Evolutionary conservation across 2,113 vertebrate species (phyloP), one percentile per base, ranked within the genome.

Genomic region (Otus sunia): DNA sequence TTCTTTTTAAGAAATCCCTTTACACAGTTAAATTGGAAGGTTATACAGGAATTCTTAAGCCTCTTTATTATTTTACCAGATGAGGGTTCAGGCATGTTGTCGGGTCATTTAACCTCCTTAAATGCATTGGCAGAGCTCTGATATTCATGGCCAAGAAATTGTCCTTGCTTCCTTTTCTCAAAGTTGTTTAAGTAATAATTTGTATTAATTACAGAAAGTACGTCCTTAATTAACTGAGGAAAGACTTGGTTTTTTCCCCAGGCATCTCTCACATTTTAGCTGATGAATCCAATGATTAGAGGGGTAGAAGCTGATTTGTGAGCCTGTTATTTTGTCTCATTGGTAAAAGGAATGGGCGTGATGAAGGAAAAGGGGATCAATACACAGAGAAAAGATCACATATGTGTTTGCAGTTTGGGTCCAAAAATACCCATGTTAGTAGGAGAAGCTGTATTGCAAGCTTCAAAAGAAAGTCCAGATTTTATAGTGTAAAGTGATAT

Each of bases 101-200:
- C 73, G 90, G 87, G 92, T 93, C 92, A 97, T 95, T 94, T 96
- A 93, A 95, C 93, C 87, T 95, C 86, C 87, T 86, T 93, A 95
- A 96, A 76, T 76, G 50, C 39, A 91, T 95, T 96, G 95, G 90
- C 92, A 94, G 94, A 90, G 58, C 27, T 90, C 53, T 88, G 49
- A 76, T 41, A 79, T 30, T 68, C 39, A 68, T 62, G 53, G 84
- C 95, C 92, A 95, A 96, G 30, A 81, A 81, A 72, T 82, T 78
- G 58, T 82, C n/a, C 39, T 88, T 82, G 34, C 80, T 94, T 95
- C 73, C 62, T 93, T 87, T 92, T 68, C 45, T 90, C 41, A 45
- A 47, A 79, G 30, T 89, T 90, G 29, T 71, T 94, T 78, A 85
- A 90, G 76, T 78, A 53, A 89, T 68, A 49, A 85, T 92, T 91